Base-by-base conservation (phyloP, 2,888 invertebrate species). In the Brenthis hecate region DNA sequence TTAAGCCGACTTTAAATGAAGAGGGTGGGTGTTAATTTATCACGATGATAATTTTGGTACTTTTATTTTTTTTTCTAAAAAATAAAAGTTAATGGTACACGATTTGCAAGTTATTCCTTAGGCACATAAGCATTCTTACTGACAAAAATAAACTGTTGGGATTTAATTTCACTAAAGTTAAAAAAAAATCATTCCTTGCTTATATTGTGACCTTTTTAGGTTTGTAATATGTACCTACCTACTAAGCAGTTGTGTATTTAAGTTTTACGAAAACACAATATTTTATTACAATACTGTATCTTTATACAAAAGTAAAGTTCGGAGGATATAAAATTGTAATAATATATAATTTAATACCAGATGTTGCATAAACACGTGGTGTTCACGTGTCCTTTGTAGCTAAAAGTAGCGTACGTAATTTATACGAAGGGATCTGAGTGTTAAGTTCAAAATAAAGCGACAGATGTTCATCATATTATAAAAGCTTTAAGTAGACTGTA, bases 391-490 rank as follows among this genome's bases (percentile, higher is more conserved):
- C 57, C 50, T 32, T 65, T 28, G 14, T 53, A 19, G 16, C 66
- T 66, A 60, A 66, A 57, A 36, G 51, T 53, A 47, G 43, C 47
- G 36, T 5, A n/a, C 32, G 16, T 51, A 51, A 54, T 66, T 32
- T 60, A 58, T 54, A 54, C 51, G 47, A 19, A 54, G 66, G 58
- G 60, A 54, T 60, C 58, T 6, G 14, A 58, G 47, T 60, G 58
- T 53, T 53, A 16, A 19, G 16, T 28, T 36, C 47, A 5, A 23
- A 54, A 66, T 66, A 60, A 54, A 60, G 6, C 16, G 55, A 19
- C 53, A 60, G 62, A 62, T 62, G 62, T 53, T 54, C 53, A 28
- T 36, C 51, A 16, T 53, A 50, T 50, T 53, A 50, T 50, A 2
- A 23, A 60, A 28, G 28, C n/a, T 32, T 19, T 48, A 28, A 4